Conservation (phyloP, 2,797 vertebrate species). For the Passerculus sandwichensis region DNA sequence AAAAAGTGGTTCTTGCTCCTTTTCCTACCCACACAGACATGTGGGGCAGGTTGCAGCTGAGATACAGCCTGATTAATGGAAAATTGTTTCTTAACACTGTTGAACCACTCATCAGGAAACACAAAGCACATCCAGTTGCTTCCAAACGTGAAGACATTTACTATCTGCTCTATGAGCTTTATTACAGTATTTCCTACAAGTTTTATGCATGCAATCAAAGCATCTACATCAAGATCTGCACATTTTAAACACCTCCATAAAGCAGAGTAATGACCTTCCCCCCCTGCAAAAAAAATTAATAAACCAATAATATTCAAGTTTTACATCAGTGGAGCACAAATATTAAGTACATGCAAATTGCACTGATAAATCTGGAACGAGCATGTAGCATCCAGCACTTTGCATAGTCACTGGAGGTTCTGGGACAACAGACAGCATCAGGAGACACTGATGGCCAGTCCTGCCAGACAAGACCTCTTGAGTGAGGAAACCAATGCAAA, state of each 20-base stretch:
- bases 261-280: slow-evolving; percentile 20
- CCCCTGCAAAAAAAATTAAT: not conserved
- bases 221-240: not conserved
- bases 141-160: not conserved
- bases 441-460: not conserved
- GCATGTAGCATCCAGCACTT: not conserved
- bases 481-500: not conserved
- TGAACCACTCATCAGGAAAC: not conserved
- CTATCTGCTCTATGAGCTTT: slow-evolving; percentile 24
- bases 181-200: slow-evolving; percentile 22
- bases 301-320: slow-evolving; percentile 42
- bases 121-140: not conserved
- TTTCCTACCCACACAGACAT: not conserved
- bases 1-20: not conserved
- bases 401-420: not conserved
- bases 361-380: slow-evolving; percentile 11
- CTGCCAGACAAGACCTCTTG: not conserved
- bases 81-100: not conserved
- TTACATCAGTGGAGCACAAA: not conserved
- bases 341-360: slow-evolving; percentile 25
- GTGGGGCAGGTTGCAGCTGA: not conserved
- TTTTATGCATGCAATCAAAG: slow-evolving; percentile 51
- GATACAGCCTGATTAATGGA: not conserved
- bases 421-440: not conserved
- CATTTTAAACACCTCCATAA: slow-evolving; percentile 52